Evolutionary conservation across 37 sponge, comb jelly and placozoan genomes (phyloP).

Genomic region (Ianthella basta): DNA sequence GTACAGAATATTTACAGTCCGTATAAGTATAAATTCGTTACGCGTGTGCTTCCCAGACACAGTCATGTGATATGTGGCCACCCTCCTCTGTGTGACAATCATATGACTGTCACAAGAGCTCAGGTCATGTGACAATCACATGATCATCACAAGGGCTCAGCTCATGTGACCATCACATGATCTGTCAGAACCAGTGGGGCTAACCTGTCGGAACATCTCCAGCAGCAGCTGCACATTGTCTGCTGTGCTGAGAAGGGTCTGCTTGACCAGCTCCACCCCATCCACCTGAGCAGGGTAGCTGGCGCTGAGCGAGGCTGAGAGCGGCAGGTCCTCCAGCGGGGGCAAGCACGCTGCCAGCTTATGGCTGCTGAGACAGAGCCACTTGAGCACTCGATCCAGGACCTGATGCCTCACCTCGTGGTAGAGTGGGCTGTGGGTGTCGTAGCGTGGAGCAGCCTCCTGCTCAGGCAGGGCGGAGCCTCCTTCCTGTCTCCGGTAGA

Average conservation of each 20-base stretch:
- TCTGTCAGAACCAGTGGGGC: no score
- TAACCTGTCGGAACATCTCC: constrained; percentile 71
- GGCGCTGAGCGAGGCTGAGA: neutral
- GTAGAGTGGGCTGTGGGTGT: constrained; percentile 62
- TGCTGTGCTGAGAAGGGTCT: constrained; percentile 64
- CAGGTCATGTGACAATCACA: no score
- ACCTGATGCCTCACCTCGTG: constrained; percentile 38
- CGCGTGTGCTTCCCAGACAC: no score
- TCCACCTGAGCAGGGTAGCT: constrained; percentile 6
- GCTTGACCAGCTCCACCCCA: constrained; percentile 57
- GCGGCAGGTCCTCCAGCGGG: constrained; percentile 7
- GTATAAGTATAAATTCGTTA: no score
- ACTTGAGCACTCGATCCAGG: constrained; percentile 52
- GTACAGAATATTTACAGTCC: no score
- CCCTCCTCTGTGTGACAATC: no score
- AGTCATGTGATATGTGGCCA: no score
- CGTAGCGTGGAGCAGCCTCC: constrained; percentile 29
- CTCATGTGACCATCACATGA: no score
- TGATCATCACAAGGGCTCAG: no score
- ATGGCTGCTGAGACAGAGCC: constrained; percentile 31
- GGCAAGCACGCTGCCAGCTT: neutral
- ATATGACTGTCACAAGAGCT: no score
- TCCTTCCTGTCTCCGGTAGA: neutral
- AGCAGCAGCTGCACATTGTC: constrained; percentile 84
- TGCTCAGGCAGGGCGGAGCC: constrained; percentile 39